Conservation (phyloP, 2,888 invertebrate genomes). For the Drosophila mimica region DNA sequence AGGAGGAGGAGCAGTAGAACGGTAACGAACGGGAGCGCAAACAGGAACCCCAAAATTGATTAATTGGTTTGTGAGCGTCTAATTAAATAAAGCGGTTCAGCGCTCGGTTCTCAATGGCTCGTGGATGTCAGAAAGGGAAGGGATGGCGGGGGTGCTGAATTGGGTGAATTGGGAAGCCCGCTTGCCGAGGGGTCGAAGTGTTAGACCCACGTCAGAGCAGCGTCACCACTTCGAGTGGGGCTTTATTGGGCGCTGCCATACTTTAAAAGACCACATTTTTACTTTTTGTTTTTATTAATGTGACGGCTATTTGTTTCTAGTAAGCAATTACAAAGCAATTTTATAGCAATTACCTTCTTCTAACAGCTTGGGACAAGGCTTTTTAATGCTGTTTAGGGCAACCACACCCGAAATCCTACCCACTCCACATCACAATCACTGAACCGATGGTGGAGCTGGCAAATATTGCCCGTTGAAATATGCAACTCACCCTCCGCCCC, state of each 20-base stretch:
- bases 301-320: constrained; percentile 78
- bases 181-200: constrained; percentile 34
- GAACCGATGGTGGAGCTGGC: constrained; percentile 12
- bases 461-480: constrained; percentile 59
- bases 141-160: not conserved
- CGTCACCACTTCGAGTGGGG: constrained; percentile 48
- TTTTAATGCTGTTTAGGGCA: constrained; percentile 61
- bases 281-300: constrained; percentile 72
- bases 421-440: constrained; percentile 13
- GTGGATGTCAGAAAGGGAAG: not conserved
- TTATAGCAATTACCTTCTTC: constrained; percentile 77
- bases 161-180: constrained; percentile 22
- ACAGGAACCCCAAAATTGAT: constrained; percentile 75
- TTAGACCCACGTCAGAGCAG: constrained; percentile 54
- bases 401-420: constrained; percentile 46
- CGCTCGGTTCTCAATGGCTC: constrained; percentile 30
- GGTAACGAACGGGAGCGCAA: constrained; percentile 22
- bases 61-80: constrained; percentile 84
- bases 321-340: constrained; percentile 79
- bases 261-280: constrained; percentile 69
- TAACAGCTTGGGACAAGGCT: constrained; percentile 74
- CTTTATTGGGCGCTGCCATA: constrained; percentile 25
- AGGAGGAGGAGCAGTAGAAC: constrained; percentile 1
- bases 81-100: constrained; percentile 81
- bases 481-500: constrained; percentile 63